phyloP scores from a whole-genome alignment of 2,888 invertebrate genomes.

The Hemistola chrysoprasaria region DNA sequence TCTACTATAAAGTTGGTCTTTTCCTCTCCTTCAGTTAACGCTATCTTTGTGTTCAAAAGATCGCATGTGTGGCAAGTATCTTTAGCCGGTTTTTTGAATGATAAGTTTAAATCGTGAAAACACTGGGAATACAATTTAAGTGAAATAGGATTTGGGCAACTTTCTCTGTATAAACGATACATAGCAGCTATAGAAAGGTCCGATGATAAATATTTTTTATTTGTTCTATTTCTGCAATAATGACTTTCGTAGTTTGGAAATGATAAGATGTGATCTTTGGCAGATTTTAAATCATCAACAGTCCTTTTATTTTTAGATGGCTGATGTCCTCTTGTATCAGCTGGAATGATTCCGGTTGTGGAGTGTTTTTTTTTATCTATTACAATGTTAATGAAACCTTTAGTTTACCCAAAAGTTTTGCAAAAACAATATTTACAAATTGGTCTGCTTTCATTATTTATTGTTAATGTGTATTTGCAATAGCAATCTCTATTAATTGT shows the following conservation, averaged over 20 bases:
- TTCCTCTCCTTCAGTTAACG: no score
- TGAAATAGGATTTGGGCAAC: constrained; percentile 20
- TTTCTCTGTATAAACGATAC: constrained; percentile 26
- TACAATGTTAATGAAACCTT: constrained; percentile 1
- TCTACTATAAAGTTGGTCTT: no score
- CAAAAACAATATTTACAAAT: no score
- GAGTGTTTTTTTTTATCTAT: constrained; percentile 18
- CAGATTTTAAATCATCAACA: no score
- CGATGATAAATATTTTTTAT: constrained; percentile 22
- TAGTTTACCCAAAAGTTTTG: no score
- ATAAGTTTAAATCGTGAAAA: constrained; percentile 26
- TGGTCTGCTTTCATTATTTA: no score
- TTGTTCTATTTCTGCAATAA: constrained; percentile 24
- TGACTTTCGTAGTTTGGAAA: constrained; percentile 27
- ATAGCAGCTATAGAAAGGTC: constrained; percentile 25
- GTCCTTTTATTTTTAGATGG: no score
- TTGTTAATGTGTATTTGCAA: no score
- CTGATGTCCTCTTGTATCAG: constrained; percentile 19
- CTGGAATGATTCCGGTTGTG: constrained; percentile 14
- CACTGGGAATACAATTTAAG: constrained; percentile 23
- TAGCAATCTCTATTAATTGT: constrained; percentile 14
- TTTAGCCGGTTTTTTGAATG: no score
- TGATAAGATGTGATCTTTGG: no score
- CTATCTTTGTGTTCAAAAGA: no score
- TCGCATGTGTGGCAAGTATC: no score